Evolutionary conservation across 2,888 invertebrate genomes (phyloP).

Genomic region (Apotomis capreana): DNA sequence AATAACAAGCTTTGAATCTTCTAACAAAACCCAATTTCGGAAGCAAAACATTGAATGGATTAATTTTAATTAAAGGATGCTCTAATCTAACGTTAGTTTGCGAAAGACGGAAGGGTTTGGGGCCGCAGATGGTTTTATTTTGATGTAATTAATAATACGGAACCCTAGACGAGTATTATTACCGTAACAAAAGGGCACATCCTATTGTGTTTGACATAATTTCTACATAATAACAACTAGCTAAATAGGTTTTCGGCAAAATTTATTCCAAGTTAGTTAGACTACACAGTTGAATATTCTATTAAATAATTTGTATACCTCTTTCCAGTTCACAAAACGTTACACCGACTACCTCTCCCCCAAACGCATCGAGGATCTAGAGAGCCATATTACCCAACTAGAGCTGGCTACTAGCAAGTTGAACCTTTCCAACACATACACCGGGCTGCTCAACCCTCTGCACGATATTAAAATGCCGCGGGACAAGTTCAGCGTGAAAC

Average conservation of each 20-base stretch:
- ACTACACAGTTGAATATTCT: no score
- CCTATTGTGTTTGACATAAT: no score
- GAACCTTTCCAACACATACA: conserved; percentile 53
- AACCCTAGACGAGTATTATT: neutral
- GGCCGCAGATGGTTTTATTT: neutral
- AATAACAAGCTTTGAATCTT: neutral
- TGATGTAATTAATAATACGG: neutral
- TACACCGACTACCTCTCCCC: conserved; percentile 66
- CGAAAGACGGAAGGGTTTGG: conserved; percentile 2
- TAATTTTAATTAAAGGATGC: conserved; percentile 11
- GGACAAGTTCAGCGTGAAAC: conserved; percentile 71
- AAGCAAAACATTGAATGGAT: conserved; percentile 24
- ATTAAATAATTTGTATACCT: neutral
- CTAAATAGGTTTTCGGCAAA: no score
- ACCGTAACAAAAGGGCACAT: neutral
- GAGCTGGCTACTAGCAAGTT: conserved; percentile 47
- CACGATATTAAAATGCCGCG: conserved; percentile 73
- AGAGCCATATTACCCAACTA: conserved; percentile 50
- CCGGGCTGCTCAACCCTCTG: conserved; percentile 74
- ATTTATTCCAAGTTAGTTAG: no score
- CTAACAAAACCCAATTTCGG: conserved; percentile 11
- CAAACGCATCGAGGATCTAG: conserved; percentile 53
- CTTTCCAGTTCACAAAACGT: conserved; percentile 56
- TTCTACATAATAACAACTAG: no score
- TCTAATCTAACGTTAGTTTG: neutral